Base-by-base conservation (phyloP, 2,113 vertebrate species). In the Centrocercus urophasianus region DNA sequence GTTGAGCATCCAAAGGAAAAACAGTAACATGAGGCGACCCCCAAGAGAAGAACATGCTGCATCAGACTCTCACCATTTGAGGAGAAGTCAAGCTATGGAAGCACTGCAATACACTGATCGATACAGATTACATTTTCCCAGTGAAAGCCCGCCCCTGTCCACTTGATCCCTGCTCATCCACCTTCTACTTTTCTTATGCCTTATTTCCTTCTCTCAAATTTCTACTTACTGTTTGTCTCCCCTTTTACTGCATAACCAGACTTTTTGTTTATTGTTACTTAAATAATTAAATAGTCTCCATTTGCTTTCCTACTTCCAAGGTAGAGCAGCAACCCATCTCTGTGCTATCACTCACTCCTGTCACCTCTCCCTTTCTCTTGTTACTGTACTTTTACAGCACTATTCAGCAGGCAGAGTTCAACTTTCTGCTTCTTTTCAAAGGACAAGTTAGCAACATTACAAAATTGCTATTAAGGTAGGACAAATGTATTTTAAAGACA, bases 281-380 rank as follows among this genome's bases (percentile, higher is more conserved):
- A 84, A 94, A 80, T 93, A 91, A 95, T 94, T 90, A 81, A 94
- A 75, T 42, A 84, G 66, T n/a, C 36, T 90, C 45, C 77, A 78
- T 79, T 95, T 94, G 48, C 86, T 72, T 82, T 84, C 40, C 59
- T 70, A 48, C 57, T 94, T 71, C 57, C 61, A 75, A 54, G 38
- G 11, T 59, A 71, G 11, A 75, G 16, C 3, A 87, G n/a, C 63
- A 89, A 76, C 63, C 50, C 67, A 88, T 79, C 89, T 80, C 70
- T 8, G 45, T 80, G 40, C 56, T 86, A 67, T 25, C 76, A 56
- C 8, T 70, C 59, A 45, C 40, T 90, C 83, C 34, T 28, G 38
- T 28, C 30, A 32, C 36, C 69, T 83, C 83, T 88, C 20, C 34
- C 38, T 77, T 91, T 56, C 56, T 52, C 52, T 38, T 57, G 43